Conservation (phyloP, 2,113 vertebrate genomes). For the Herpailurus yagouaroundi region DNA sequence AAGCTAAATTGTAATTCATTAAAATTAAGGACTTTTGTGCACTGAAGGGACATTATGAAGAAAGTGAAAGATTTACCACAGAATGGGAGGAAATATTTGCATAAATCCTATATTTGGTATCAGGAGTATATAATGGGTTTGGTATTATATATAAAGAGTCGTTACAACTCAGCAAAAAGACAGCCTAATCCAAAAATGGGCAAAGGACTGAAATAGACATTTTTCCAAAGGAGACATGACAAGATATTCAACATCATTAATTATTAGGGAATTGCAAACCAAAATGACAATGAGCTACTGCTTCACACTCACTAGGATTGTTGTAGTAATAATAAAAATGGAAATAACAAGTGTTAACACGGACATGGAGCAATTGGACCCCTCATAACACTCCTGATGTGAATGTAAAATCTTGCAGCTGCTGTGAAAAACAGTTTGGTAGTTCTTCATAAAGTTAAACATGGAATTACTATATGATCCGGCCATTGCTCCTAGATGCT, state of each 20-base stretch:
- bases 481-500: neutral
- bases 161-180: neutral
- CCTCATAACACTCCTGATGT: neutral
- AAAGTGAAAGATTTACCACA: neutral
- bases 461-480: neutral
- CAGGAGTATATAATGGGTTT: neutral
- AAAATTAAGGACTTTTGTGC: neutral
- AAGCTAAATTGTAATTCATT: neutral
- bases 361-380: neutral
- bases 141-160: neutral
- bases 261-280: neutral
- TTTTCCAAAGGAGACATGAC: neutral
- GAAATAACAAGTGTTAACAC: neutral
- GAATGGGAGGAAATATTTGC: neutral
- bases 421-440: neutral
- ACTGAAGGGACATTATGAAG: neutral
- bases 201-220: neutral
- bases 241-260: neutral
- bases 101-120: neutral
- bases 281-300: neutral
- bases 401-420: neutral
- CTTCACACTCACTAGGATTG: neutral
- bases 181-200: neutral
- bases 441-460: neutral
- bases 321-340: neutral